Base-by-base conservation (phyloP, 2,888 invertebrate species). In the Rhabditoides inermis region DNA sequence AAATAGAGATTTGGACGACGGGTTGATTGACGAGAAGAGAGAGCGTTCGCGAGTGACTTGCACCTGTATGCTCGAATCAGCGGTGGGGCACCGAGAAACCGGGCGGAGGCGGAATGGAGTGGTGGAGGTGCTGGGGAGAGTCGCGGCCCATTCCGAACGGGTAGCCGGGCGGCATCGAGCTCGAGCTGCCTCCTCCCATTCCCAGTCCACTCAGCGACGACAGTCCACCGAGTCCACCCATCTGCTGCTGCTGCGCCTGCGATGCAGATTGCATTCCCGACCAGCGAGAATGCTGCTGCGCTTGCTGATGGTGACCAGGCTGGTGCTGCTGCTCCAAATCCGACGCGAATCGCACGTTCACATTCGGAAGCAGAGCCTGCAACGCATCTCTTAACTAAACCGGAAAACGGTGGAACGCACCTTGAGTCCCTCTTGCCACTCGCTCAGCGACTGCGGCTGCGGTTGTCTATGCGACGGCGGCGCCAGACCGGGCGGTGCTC, bases 321-420 rank as follows among this genome's bases (percentile, higher is more conserved):
- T 44, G 49, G 15, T 40, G 15, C 27, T 49, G 51, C 37, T 55
- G 55, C 32, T 58, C 61, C 39, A 51, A 40, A 37, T 56, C 58
- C 7, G 60, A 57, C 47, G 64, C 62, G 42, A 73, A 73, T 15
- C 69, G 60, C 3, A 73, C 69, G 49, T 71, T 73, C 28, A 71
- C 71, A 45, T 70, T 71, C 12, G 71, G 71, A n/a, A 73, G 53
- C 20, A 73, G 49, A 3, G 71, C 69, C 51, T 68, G 65, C 51
- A 69, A 60, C 10, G 49, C 49, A 3, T 52, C 25, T 42, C 20
- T 25, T 32, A 7, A 15, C n/a, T 26, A 26, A 12, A 26, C 2
- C 7, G 15, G 12, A 45, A 27, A 4, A 26, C 27, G 4, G 15
- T 28, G 15, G 23, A 5, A 10, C 41, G 18, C 15, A 54, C 54